phyloP scores from a whole-genome alignment of 2,888 invertebrate genomes.

The Tipula lateralis region DNA sequence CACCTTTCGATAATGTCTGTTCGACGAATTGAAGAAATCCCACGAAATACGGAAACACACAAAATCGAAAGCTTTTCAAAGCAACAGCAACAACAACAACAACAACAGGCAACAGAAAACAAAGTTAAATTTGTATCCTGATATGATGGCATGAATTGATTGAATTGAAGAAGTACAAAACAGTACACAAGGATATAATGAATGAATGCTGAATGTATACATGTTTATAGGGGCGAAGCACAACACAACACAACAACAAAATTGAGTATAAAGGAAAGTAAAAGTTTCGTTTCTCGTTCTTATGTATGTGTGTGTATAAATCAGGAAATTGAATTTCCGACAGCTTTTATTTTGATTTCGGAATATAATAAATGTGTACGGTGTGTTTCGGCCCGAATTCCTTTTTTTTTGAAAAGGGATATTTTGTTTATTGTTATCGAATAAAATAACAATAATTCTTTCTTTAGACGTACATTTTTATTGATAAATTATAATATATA shows the following conservation, averaged over 20 bases:
- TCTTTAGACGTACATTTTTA: not conserved
- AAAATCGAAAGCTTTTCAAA: not conserved
- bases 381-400: not conserved
- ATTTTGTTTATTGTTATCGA: not conserved
- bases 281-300: not conserved
- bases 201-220: not conserved
- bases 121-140: slow-evolving; percentile 1
- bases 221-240: not conserved
- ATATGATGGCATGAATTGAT: not conserved
- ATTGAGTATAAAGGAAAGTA: not conserved
- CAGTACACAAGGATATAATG: not conserved
- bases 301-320: no score
- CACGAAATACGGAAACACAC: not conserved
- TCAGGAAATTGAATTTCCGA: slow-evolving; percentile 19
- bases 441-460: not conserved
- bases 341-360: not conserved
- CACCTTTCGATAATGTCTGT: not conserved
- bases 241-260: not conserved
- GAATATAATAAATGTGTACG: not conserved
- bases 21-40: not conserved
- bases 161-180: not conserved
- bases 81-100: not conserved
- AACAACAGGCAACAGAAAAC: not conserved
- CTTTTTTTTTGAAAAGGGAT: not conserved
- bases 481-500: not conserved